A percentile compares a stretch with the other conserved stretches of the same genome.
Conservation (phyloP, 2,797 vertebrate genomes). For the Karalla daura region DNA sequence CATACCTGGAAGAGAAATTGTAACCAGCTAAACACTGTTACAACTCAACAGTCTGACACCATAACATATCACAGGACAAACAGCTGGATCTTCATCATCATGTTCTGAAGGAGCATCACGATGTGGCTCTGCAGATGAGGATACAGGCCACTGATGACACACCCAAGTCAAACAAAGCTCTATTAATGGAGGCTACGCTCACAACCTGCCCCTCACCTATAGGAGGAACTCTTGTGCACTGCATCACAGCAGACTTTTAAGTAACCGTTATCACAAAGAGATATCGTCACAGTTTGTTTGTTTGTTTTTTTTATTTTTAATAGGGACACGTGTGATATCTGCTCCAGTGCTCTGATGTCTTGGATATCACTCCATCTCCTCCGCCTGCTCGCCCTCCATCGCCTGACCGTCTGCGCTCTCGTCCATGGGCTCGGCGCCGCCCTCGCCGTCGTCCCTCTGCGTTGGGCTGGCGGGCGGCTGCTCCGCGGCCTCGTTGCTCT, state of each 20-base stretch:
- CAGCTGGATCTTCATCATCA: conserved; percentile 5
- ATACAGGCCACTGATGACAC: conserved; percentile 30
- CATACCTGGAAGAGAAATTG: conserved; percentile 9
- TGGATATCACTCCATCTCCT: conserved; percentile 46
- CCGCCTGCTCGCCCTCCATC: conserved; percentile 14
- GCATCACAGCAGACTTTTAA: conserved; percentile 20
- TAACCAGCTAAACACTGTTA: conserved; percentile 21
- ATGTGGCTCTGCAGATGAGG: conserved; percentile 15
- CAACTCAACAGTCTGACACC: conserved; percentile 22
- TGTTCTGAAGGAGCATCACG: conserved; percentile 13
- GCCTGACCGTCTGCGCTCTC: conserved; percentile 36
- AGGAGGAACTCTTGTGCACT: conserved; percentile 31
- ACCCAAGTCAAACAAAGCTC: conserved; percentile 43
- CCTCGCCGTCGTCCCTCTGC: conserved; percentile 18
- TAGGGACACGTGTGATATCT: conserved; percentile 7
- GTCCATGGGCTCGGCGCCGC: conserved; percentile 49
- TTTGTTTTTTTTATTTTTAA: conserved; percentile 29
- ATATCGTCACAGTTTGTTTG: conserved; percentile 23
- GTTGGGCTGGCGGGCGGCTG: conserved; percentile 2
- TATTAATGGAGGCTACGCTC: conserved; percentile 43
- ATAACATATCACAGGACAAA: conserved; percentile 19
- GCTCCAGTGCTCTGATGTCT: conserved; percentile 10
- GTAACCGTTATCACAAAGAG: conserved; percentile 46
- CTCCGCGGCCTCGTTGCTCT: conserved; percentile 47
- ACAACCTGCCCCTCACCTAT: conserved; percentile 31